These are phyloP conservation scores for Pseudoatta argentina DNA, from an alignment of 1,140 invertebrate species.

Conservation along the genomic window DNA sequence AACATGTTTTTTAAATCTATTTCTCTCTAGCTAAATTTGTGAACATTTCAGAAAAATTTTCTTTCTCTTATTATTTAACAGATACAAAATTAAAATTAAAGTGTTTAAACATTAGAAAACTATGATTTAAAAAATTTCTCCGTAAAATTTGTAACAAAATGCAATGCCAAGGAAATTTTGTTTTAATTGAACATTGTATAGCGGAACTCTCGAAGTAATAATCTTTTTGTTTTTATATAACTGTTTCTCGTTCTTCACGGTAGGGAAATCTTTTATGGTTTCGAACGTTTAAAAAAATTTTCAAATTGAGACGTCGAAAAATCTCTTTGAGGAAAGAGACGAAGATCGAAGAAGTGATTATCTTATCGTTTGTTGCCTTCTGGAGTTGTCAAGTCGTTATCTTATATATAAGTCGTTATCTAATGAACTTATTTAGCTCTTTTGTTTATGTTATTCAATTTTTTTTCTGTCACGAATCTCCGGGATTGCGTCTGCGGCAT, in stretches of 20 bases:
- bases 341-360: neutral
- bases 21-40: too few species aligned
- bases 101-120: neutral
- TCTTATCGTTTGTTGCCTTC: constrained; percentile 33
- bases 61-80: neutral
- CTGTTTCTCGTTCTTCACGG: neutral
- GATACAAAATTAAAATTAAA: neutral
- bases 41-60: too few species aligned
- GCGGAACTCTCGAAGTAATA: neutral
- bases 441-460: neutral
- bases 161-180: neutral
- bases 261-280: neutral
- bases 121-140: neutral
- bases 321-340: neutral
- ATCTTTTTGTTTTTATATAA: constrained; percentile 2
- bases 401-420: too few species aligned
- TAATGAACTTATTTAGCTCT: constrained; percentile 12
- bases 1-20: too few species aligned
- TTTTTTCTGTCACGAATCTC: neutral
- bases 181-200: neutral
- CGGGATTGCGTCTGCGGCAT: neutral
- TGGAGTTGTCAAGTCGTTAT: constrained; percentile 12
- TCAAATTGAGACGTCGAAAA: neutral
- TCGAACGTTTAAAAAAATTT: neutral
- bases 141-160: neutral